Conservation (phyloP, 2,797 vertebrate genomes). For the Gobio occitaniae region DNA sequence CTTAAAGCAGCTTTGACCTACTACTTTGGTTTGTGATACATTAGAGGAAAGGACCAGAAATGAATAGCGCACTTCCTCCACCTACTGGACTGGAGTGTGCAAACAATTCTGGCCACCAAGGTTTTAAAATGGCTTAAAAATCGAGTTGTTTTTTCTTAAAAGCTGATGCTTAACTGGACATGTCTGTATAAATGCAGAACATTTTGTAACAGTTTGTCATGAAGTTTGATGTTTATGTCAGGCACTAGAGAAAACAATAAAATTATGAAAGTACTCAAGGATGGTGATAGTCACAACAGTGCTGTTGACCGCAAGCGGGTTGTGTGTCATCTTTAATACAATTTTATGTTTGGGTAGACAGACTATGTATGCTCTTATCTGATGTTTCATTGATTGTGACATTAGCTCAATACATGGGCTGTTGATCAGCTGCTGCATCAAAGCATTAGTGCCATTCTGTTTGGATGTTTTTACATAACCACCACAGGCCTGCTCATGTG, state of each 20-base stretch:
- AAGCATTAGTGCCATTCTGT: background rate
- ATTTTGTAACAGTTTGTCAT: background rate
- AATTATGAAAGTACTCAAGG: background rate
- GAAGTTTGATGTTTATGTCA: background rate
- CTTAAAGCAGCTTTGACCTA: background rate
- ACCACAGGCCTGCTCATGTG: constrained; percentile 39
- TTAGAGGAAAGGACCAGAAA: background rate
- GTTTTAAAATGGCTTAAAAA: background rate
- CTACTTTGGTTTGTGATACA: background rate
- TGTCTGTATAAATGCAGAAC: background rate
- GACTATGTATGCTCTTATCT: background rate
- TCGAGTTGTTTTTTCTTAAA: background rate
- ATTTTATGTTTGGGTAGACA: background rate
- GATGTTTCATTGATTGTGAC: background rate
- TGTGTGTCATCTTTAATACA: background rate
- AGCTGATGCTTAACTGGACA: background rate
- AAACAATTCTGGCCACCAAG: background rate
- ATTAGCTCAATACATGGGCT: constrained; percentile 25
- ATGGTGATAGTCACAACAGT: background rate
- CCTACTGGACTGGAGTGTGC: background rate
- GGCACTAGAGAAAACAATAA: background rate
- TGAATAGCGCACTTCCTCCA: background rate
- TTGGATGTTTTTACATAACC: constrained; percentile 21
- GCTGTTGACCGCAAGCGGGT: background rate
- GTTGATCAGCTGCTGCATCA: constrained; percentile 25